These are phyloP conservation scores for Hofmannophila pseudospretella DNA, from an alignment of 2,888 invertebrate genomes.

Conservation along the genomic window DNA sequence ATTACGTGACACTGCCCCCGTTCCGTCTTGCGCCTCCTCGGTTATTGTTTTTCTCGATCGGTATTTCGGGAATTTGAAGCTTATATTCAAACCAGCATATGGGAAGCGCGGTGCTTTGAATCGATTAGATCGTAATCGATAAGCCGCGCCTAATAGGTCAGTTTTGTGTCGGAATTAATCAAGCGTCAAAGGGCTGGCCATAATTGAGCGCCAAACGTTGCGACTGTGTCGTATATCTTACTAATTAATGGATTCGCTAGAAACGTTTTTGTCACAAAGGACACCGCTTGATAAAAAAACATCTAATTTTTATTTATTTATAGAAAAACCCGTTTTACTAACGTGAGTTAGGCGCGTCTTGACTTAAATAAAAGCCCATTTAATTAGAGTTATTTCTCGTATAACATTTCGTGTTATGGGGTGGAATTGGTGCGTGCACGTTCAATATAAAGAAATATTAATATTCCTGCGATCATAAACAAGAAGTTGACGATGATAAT, in stretches of 20 bases:
- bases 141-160: constrained; percentile 66
- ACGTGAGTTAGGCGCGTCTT: constrained; percentile 12
- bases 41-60: constrained; percentile 68
- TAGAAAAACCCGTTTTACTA: constrained; percentile 12
- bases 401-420: constrained; percentile 13
- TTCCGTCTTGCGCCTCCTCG: constrained; percentile 53
- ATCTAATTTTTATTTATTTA: constrained; percentile 9
- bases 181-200: constrained; percentile 69
- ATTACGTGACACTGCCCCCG: constrained; percentile 70
- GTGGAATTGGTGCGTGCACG: constrained; percentile 48
- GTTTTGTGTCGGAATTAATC: constrained; percentile 74
- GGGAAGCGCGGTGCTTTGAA: constrained; percentile 68
- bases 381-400: constrained; percentile 9
- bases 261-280: constrained; percentile 64
- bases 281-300: constrained; percentile 47
- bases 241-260: constrained; percentile 75
- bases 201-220: constrained; percentile 65
- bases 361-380: constrained; percentile 17
- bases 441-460: constrained; percentile 68
- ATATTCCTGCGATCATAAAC: constrained; percentile 65
- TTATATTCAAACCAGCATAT: constrained; percentile 58
- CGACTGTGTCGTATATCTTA: constrained; percentile 68
- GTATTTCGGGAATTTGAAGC: constrained; percentile 60
- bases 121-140: constrained; percentile 70
- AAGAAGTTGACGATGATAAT: constrained; percentile 68